Base-by-base conservation (phyloP, 2,888 invertebrate species). In the Leucoptera coffeella region DNA sequence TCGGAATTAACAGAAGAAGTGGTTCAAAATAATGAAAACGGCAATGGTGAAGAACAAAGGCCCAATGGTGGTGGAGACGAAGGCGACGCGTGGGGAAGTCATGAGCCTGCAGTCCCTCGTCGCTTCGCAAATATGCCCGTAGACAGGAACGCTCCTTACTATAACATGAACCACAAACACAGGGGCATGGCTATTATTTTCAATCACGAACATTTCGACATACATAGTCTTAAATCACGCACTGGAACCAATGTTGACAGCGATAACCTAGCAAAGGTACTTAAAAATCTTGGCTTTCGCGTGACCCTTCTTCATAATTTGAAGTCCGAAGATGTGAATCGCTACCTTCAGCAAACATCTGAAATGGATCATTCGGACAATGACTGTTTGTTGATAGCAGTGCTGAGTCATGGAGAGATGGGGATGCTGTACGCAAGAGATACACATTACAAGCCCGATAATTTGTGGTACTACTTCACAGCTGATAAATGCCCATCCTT, bases 361-460 rank as follows among this genome's bases (percentile, higher is more conserved):
- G 73, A 74, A 30, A 73, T 76, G 54, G 86, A 95, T 54, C 91
- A 94, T 53, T 71, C 77, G 1, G 75, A 90, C 26, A 74, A 78
- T 38, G 95, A 95, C 51, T 93, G 93, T 44, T 65, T 96, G 36
- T 54, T 87, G 1, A 73, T 93, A 41, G 81, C 85, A 22, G 86
- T 95, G 24, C 62, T 96, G 35, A 85, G 87, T 28, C 95, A 96
- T 47, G 95, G 96, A 15, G 94, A 94, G 50, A 67, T 85, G 38
- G 91, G 90, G 3, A 77, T 86, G 45, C 64, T 95, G 28, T 94
- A 89, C 57, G 90, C 91, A 17, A 83, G 80, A 46, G 92, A 95
- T 51, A 79, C 79, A 9, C 80, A 82, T 33, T 88, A 93, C 50
- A 86, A 85, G 45, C 79, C 91, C 23, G 91, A 93, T 25, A 72